A percentile compares a stretch with the other conserved stretches of the same genome.
phyloP scores from a whole-genome alignment of 2,113 vertebrate species.

The Orientallactaga bullata region DNA sequence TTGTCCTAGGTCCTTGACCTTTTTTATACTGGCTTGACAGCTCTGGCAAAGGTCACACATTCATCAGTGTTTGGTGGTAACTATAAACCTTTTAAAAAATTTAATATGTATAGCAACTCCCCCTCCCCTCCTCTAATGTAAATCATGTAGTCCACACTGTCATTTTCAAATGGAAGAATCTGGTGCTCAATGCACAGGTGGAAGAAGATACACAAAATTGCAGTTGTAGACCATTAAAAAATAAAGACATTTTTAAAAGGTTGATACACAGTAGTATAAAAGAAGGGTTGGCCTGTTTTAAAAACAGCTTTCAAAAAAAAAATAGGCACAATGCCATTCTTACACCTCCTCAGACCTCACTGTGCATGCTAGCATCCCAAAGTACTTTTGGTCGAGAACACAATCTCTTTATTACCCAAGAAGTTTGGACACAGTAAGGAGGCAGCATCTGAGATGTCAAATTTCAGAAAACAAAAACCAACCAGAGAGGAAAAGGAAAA shows the following conservation, averaged over 20 bases:
- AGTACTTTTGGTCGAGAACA: slow-evolving; percentile 64
- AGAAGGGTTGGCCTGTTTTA: slow-evolving; percentile 48
- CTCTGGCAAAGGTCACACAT: slow-evolving; percentile 81
- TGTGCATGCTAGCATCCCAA: slow-evolving; percentile 76
- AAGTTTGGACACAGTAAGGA: slow-evolving; percentile 63
- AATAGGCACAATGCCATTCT: slow-evolving; percentile 60
- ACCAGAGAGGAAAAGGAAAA: slow-evolving; percentile 56
- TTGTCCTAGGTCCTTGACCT: slow-evolving; percentile 79
- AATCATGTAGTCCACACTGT: slow-evolving; percentile 69
- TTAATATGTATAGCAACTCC: slow-evolving; percentile 76
- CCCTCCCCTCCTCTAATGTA: slow-evolving; percentile 71
- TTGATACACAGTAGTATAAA: slow-evolving; percentile 68
- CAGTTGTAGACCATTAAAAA: slow-evolving; percentile 57
- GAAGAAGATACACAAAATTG: slow-evolving; percentile 65
- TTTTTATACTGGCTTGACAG: slow-evolving; percentile 77
- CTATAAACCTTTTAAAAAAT: slow-evolving; percentile 78
- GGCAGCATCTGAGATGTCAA: slow-evolving; percentile 69
- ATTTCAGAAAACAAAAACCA: neutral
- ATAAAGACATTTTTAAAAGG: slow-evolving; percentile 58
- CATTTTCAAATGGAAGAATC: slow-evolving; percentile 66
- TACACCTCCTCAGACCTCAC: slow-evolving; percentile 61
- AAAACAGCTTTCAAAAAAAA: slow-evolving; percentile 62
- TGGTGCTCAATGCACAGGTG: slow-evolving; percentile 55
- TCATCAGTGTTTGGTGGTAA: slow-evolving; percentile 75
- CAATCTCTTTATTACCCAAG: slow-evolving; percentile 57